phyloP scores from a whole-genome alignment of 2,888 invertebrate genomes.

The Caenorhabditis sp. region DNA sequence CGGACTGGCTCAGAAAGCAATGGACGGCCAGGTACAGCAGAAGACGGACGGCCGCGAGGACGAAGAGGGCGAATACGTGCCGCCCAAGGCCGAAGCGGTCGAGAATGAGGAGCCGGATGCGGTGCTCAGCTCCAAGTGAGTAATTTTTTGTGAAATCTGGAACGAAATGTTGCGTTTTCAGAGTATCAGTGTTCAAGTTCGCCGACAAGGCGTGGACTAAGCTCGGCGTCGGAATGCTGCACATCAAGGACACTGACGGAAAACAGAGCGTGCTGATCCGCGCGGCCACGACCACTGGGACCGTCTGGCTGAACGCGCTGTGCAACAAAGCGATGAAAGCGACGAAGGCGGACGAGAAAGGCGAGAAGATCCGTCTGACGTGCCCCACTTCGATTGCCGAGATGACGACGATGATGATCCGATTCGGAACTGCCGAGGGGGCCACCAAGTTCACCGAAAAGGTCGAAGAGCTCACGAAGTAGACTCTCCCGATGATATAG shows the following conservation, averaged over 20 bases:
- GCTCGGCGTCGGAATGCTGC: conserved; percentile 68
- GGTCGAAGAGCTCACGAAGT: conserved; percentile 44
- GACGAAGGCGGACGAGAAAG: conserved; percentile 61
- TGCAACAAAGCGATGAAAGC: conserved; percentile 66
- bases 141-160: neutral
- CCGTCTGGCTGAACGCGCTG: conserved; percentile 66
- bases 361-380: conserved; percentile 58
- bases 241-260: conserved; percentile 64
- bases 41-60: conserved; percentile 36
- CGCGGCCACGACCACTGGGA: conserved; percentile 69
- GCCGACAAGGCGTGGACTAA: conserved; percentile 60
- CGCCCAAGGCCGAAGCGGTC: conserved; percentile 68
- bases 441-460: conserved; percentile 55
- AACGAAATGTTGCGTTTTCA: conserved; percentile 30
- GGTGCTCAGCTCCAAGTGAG: conserved; percentile 61
- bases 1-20: conserved; percentile 40
- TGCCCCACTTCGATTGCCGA: conserved; percentile 57
- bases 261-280: conserved; percentile 63
- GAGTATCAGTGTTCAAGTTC: conserved; percentile 68
- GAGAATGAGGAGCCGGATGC: conserved; percentile 66
- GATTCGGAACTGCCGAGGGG: conserved; percentile 54
- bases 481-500: neutral
- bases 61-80: conserved; percentile 65
- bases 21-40: conserved; percentile 1
- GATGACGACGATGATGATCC: conserved; percentile 65